phyloP scores from a whole-genome alignment of 1,140 invertebrate species.

The Pseudomyrmex flavicornis region DNA sequence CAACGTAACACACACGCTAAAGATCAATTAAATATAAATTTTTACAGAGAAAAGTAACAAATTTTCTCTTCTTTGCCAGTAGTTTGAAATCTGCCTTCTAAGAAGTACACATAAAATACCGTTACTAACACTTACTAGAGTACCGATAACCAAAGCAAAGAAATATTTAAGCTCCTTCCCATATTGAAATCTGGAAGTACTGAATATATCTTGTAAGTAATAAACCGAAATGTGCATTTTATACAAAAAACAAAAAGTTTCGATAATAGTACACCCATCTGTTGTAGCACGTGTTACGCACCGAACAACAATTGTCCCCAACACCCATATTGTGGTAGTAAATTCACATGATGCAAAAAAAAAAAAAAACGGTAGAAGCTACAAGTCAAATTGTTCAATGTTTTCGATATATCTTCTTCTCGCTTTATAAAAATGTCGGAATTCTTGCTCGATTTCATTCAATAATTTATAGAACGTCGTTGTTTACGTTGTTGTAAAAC shows the following conservation, averaged over 20 bases:
- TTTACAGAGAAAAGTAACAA: slow-evolving; percentile 33
- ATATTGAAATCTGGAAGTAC: slow-evolving; percentile 73
- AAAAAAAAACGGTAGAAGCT: slow-evolving; percentile 25
- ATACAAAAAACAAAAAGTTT: slow-evolving; percentile 48
- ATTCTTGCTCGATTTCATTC: slow-evolving; percentile 32
- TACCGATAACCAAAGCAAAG: slow-evolving; percentile 70
- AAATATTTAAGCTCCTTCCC: slow-evolving; percentile 74
- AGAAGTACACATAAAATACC: slow-evolving; percentile 34
- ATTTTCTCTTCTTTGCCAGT: slow-evolving; percentile 60
- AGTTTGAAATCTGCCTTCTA: slow-evolving; percentile 62
- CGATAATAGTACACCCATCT: slow-evolving; percentile 50
- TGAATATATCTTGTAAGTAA: slow-evolving; percentile 73
- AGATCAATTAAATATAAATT: slow-evolving; percentile 19
- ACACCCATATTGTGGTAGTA: background rate
- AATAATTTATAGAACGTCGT: slow-evolving; percentile 55
- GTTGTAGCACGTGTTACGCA: slow-evolving; percentile 41
- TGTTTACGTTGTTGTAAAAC: slow-evolving; percentile 19
- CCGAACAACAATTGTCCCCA: slow-evolving; percentile 49
- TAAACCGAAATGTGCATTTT: slow-evolving; percentile 68
- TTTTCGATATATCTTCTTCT: background rate
- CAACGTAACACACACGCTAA: slow-evolving; percentile 8
- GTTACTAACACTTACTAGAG: slow-evolving; percentile 51
- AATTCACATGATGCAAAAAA: slow-evolving; percentile 39
- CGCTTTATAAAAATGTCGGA: slow-evolving; percentile 31
- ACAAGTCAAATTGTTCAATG: background rate